Base-by-base conservation (phyloP, 2,113 vertebrate genomes). In the Protomyctophum bolini region DNA sequence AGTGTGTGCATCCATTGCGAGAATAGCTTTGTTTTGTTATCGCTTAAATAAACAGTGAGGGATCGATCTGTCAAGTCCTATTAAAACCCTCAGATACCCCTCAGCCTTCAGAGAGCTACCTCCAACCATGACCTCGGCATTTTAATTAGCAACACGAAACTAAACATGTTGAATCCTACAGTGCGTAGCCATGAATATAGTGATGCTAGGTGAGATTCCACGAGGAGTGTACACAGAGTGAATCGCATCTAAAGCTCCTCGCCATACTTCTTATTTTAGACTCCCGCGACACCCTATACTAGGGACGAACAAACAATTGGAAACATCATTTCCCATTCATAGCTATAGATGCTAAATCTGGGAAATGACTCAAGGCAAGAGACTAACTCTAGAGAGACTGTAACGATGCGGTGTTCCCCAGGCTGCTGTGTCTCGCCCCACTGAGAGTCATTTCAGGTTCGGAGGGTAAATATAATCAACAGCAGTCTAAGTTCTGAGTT, bases 11-110 rank as follows among this genome's bases (percentile, higher is more conserved):
- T 59, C 65, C 63, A 62, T 63, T 55, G 55, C 60, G 65, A 41
- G 33, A 72, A 60, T 70, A 52, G 50, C 10, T 29, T 12, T 4
- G 12, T 41, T 62, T 61, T 75, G 68, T 52, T 68, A 56, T 46
- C 48, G 66, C 64, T 79, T 70, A 50, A 60, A 77, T 71, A 83
- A 83, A 73, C 49, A 50, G 8, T 21, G 10, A 46, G 9, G 29
- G 46, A 81, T 68, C 59, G 58, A 83, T 80, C 60, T 69, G 74
- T 76, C 59, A 12, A 58, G 83, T 83, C 74, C 74, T 58, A 80
- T 87, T 80, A 82, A 81, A 86, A 82, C 21, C 66, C 73, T 63
- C 65, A 78, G 80, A 76, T 84, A 86, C 72, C 76, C 74, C 80
- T 85, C 62, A 75, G n/a, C 73, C 76, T 59, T 73, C 41, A 7